Evolutionary conservation across 2,888 invertebrate genomes (phyloP).

Genomic region (Acronicta psi): DNA sequence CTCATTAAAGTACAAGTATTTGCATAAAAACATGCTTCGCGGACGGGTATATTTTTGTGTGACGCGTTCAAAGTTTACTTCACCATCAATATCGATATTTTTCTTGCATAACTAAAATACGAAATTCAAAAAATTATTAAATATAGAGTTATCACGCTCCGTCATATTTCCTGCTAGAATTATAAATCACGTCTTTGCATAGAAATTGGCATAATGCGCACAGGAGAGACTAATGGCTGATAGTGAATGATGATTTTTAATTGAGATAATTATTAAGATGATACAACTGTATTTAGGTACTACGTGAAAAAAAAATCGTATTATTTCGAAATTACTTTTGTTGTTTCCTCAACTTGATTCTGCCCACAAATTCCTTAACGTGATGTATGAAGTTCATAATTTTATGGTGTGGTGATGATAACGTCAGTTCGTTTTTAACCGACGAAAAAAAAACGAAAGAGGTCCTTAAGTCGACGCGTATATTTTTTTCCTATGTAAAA

Average conservation of each 20-base stretch:
- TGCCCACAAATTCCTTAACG: no score
- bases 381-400: no score
- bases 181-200: slow-evolving; percentile 39
- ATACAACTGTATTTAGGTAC: slow-evolving; percentile 3
- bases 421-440: no score
- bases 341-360: no score
- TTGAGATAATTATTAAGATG: no score
- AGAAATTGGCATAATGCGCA: slow-evolving; percentile 26
- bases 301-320: slow-evolving; percentile 2
- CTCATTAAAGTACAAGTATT: slow-evolving; percentile 37
- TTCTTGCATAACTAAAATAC: no score
- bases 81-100: neutral
- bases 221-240: slow-evolving; percentile 24
- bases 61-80: neutral
- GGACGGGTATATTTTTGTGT: slow-evolving; percentile 13
- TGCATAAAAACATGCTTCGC: slow-evolving; percentile 30
- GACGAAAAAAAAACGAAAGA: no score
- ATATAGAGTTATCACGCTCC: slow-evolving; percentile 12
- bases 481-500: no score
- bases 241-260: no score
- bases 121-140: slow-evolving; percentile 3
- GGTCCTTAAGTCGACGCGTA: no score
- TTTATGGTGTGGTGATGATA: no score
- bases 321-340: neutral
- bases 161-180: neutral